Evolutionary conservation across 2,797 vertebrate species (phyloP).

Genomic region (Siniperca undulata): DNA sequence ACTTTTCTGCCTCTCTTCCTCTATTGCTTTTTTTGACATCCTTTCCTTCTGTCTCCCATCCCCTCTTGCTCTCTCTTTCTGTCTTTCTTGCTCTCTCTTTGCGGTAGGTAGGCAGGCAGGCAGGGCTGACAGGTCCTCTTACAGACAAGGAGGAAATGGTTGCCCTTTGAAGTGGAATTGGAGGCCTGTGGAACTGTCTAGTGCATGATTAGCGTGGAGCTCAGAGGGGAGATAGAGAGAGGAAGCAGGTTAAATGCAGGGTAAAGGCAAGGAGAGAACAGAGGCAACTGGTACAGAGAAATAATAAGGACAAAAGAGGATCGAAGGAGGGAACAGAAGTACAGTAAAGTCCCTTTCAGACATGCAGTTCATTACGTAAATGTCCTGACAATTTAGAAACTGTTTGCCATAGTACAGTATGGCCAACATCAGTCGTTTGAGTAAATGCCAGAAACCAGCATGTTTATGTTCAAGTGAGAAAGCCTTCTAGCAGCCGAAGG

Average conservation of each 20-base stretch:
- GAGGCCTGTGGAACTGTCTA: conserved; percentile 82
- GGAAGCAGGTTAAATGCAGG: conserved; percentile 61
- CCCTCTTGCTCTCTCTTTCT: conserved; percentile 19
- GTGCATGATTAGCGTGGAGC: conserved; percentile 80
- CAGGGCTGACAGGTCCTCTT: conserved; percentile 80
- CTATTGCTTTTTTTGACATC: conserved; percentile 18
- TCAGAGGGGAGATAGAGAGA: conserved; percentile 41
- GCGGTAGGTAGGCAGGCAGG: conserved; percentile 66
- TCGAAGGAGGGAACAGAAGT: neutral
- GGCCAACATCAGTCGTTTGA: neutral
- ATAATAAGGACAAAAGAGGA: conserved; percentile 19
- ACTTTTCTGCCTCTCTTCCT: conserved; percentile 43
- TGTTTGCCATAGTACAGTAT: neutral
- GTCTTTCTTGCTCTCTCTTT: conserved; percentile 35
- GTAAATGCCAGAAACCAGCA: neutral
- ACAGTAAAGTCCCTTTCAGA: conserved; percentile 8
- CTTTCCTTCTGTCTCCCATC: conserved; percentile 41
- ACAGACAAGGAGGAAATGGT: conserved; percentile 80
- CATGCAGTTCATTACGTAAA: neutral
- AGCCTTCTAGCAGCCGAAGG: neutral
- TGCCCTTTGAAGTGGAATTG: conserved; percentile 87
- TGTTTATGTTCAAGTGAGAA: neutral
- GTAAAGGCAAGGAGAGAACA: conserved; percentile 55
- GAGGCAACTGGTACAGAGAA: conserved; percentile 21
- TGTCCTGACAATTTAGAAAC: conserved; percentile 1